phyloP scores from a whole-genome alignment of 2,888 invertebrate species.

The Marasmarcha lunaedactyla region DNA sequence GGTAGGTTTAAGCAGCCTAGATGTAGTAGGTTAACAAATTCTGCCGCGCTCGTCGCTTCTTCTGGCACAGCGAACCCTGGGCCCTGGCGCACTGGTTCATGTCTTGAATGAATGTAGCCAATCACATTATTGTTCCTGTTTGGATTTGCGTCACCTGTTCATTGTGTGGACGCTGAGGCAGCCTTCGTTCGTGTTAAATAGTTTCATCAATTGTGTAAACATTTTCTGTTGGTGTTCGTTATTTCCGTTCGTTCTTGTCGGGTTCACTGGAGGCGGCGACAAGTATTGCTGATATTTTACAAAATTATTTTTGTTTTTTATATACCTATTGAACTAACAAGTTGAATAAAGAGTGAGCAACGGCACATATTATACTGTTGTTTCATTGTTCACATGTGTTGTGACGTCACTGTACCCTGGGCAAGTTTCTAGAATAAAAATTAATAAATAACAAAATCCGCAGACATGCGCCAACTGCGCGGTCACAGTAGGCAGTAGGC shows the following conservation, averaged over 20 bases:
- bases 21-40: constrained; percentile 70
- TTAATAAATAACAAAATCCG: too few relatives aligned
- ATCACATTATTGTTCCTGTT: too few relatives aligned
- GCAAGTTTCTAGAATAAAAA: too few relatives aligned
- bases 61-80: constrained; percentile 4
- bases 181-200: too few relatives aligned
- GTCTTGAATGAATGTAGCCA: not conserved
- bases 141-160: too few relatives aligned
- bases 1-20: constrained; percentile 60
- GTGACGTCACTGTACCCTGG: too few relatives aligned
- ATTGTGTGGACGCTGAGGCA: too few relatives aligned
- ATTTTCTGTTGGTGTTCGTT: not conserved
- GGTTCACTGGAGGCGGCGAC: constrained; percentile 33
- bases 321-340: constrained; percentile 58
- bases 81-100: not conserved
- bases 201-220: too few relatives aligned
- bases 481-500: too few relatives aligned
- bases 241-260: constrained; percentile 3
- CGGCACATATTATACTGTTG: constrained; percentile 57
- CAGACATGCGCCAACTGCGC: too few relatives aligned
- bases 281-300: constrained; percentile 59
- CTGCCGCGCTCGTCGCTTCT: constrained; percentile 22
- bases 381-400: constrained; percentile 38
- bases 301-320: constrained; percentile 64
- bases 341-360: constrained; percentile 69